Evolutionary conservation across 1,140 invertebrate genomes (phyloP).

Genomic region (Pachypeltis micranthus): DNA sequence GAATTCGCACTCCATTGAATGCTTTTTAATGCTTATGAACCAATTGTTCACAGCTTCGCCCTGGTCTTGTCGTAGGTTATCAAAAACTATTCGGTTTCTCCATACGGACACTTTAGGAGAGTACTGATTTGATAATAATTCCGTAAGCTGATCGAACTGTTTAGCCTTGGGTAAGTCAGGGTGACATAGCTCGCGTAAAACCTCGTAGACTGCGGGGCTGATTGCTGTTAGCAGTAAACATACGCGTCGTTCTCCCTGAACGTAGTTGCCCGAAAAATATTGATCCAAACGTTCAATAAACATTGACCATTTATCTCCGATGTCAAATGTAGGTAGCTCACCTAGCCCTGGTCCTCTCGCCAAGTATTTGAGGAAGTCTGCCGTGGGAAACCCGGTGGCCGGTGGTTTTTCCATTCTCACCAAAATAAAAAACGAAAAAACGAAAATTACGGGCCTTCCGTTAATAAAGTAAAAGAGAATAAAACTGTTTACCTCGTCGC

Average conservation of each 20-base stretch:
- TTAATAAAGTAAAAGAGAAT: too few species aligned
- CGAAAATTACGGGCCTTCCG: too few species aligned
- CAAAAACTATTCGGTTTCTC: background rate
- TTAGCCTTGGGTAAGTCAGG: background rate
- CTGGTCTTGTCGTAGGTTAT: background rate
- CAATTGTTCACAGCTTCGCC: background rate
- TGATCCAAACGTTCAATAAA: slow-evolving; percentile 1
- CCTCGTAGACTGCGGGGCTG: background rate
- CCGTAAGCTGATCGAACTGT: background rate
- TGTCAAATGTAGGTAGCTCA: background rate
- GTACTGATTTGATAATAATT: background rate
- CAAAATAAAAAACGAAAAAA: too few species aligned
- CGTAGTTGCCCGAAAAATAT: background rate
- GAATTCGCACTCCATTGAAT: background rate
- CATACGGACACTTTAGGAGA: background rate
- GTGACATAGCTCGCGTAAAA: background rate
- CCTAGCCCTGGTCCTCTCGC: background rate
- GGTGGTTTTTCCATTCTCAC: too few species aligned
- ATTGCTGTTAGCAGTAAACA: background rate
- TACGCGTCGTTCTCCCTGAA: background rate
- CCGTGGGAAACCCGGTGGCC: too few species aligned
- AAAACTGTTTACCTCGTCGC: too few species aligned
- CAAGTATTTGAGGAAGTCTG: background rate
- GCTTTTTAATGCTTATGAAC: background rate
- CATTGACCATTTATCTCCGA: background rate